Percentiles rank a stretch among this genome's conserved stretches.
Conservation (phyloP, 1,140 invertebrate genomes). For the Ostrea edulis region DNA sequence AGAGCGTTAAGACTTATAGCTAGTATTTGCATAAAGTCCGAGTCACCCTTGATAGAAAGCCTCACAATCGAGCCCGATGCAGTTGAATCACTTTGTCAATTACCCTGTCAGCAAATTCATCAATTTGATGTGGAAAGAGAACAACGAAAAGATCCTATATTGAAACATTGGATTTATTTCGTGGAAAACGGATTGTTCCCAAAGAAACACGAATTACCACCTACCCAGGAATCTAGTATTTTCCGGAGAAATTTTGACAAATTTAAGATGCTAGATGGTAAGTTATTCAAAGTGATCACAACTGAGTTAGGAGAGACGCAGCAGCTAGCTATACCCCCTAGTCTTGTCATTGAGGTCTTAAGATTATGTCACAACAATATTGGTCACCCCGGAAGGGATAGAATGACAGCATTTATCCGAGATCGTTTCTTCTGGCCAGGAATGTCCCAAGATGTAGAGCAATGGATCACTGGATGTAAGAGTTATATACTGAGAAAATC, state of each 20-base stretch:
- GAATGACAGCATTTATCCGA: neutral
- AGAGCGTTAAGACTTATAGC: no score
- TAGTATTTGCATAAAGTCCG: no score
- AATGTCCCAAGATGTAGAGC: constrained; percentile 34
- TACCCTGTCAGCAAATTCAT: no score
- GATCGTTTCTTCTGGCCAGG: constrained; percentile 41
- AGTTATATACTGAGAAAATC: constrained; percentile 45
- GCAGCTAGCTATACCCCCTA: neutral
- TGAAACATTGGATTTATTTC: no score
- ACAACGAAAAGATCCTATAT: no score
- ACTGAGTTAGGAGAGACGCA: neutral
- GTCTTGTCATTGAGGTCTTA: neutral
- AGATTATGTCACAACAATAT: neutral
- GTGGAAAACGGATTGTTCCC: no score
- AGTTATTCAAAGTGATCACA: neutral
- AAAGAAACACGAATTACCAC: no score
- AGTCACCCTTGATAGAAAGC: no score
- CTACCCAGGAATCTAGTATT: no score
- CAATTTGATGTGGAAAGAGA: no score
- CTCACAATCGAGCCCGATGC: no score
- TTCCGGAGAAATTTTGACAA: constrained; percentile 2
- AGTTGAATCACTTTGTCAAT: no score
- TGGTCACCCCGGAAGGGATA: constrained; percentile 41
- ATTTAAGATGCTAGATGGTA: neutral
- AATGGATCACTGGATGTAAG: constrained; percentile 25